Evolutionary conservation across 2,113 vertebrate genomes (phyloP).

Genomic region (Ramphastos sulfuratus): DNA sequence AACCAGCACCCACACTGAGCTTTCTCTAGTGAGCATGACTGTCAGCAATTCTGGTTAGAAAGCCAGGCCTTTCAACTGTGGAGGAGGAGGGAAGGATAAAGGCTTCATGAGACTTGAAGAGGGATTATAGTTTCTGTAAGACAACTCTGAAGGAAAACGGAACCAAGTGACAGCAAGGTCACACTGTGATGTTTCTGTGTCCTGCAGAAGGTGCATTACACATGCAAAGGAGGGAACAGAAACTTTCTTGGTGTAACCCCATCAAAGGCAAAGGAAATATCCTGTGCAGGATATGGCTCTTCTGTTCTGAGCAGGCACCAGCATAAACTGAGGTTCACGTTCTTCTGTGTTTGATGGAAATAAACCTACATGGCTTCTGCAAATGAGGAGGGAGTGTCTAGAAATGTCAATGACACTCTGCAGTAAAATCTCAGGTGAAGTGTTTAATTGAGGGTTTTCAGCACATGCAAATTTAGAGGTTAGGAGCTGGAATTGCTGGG

Average conservation of each 20-base stretch:
- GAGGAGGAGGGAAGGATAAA: not conserved
- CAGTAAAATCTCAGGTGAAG: constrained; percentile 31
- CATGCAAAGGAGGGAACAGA: not conserved
- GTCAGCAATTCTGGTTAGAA: not conserved
- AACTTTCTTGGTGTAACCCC: not conserved
- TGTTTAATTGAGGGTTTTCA: constrained; percentile 49
- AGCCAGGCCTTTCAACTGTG: not conserved
- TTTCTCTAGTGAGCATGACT: too few relatives aligned
- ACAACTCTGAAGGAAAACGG: not conserved
- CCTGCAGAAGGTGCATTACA: not conserved
- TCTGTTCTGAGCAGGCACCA: not conserved
- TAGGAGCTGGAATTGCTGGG: not conserved
- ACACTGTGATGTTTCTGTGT: not conserved
- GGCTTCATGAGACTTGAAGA: not conserved
- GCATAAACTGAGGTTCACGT: not conserved
- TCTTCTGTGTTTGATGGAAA: constrained; percentile 9
- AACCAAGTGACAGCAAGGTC: not conserved
- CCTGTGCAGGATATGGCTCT: not conserved
- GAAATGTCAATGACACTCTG: constrained; percentile 43
- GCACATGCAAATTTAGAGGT: constrained; percentile 19
- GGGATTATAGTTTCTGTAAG: not conserved
- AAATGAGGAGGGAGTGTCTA: constrained; percentile 39
- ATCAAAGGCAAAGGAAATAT: not conserved
- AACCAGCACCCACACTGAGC: not conserved
- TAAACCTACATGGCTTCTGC: not conserved